A percentile compares a stretch with the other conserved stretches of the same genome.
Conservation (phyloP, 2,113 vertebrate genomes). For the Sciurus niger region DNA sequence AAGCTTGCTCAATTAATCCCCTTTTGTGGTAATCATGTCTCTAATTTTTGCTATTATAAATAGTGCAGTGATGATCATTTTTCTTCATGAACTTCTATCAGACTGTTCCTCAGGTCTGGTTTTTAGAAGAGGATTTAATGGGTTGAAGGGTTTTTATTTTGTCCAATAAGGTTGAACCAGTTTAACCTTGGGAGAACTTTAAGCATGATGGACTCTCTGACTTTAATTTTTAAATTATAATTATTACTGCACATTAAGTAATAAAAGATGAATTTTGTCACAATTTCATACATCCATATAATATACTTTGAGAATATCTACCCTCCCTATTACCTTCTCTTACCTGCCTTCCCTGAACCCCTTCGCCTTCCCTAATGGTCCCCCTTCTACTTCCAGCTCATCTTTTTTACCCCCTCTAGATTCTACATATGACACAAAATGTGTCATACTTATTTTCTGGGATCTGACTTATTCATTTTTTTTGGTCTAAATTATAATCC, state of each 20-base stretch:
- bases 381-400: too few species aligned
- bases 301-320: too few species aligned
- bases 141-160: neutral
- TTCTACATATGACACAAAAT: too few species aligned
- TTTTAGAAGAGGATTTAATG: slow-evolving; percentile 50
- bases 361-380: too few species aligned
- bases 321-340: too few species aligned
- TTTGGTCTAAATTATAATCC: too few species aligned
- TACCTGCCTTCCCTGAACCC: too few species aligned
- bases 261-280: neutral
- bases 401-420: too few species aligned
- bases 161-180: neutral
- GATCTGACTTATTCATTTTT: too few species aligned
- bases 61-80: slow-evolving; percentile 9
- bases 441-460: too few species aligned
- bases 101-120: neutral
- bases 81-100: neutral
- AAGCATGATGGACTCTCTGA: neutral
- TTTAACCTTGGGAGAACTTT: neutral
- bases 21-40: neutral
- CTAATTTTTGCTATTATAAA: neutral
- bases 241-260: neutral
- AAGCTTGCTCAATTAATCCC: neutral
- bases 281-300: neutral
- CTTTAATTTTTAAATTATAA: neutral